These are phyloP conservation scores for Enteromius trimaculatus DNA, from an alignment of 2,797 vertebrate genomes.

Conservation along the genomic window DNA sequence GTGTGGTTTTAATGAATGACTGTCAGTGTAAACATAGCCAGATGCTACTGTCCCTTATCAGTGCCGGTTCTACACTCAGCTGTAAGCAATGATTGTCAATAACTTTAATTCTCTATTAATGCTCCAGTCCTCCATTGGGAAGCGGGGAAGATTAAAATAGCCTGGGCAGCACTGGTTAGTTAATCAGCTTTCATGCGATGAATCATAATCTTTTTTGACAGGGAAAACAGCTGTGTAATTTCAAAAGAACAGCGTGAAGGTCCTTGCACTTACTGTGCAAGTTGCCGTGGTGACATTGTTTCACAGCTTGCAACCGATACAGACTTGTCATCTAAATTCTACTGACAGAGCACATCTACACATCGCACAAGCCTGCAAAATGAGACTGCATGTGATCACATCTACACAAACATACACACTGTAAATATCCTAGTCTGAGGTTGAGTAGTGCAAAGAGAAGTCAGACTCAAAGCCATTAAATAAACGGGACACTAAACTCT, in stretches of 20 bases:
- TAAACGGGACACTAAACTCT: slow-evolving; percentile 43
- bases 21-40: slow-evolving; percentile 29
- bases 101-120: slow-evolving; percentile 55
- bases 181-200: slow-evolving; percentile 60
- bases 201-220: slow-evolving; percentile 59
- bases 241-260: slow-evolving; percentile 57
- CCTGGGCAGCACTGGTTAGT: slow-evolving; percentile 48
- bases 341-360: slow-evolving; percentile 12
- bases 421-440: not conserved
- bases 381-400: slow-evolving; percentile 18
- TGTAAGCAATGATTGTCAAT: slow-evolving; percentile 51
- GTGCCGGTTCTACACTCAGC: slow-evolving; percentile 17
- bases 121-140: slow-evolving; percentile 28
- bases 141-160: slow-evolving; percentile 51
- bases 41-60: slow-evolving; percentile 42
- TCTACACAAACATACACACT: slow-evolving; percentile 5
- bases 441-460: slow-evolving; percentile 8
- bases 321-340: slow-evolving; percentile 44
- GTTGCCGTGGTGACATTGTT: slow-evolving; percentile 49
- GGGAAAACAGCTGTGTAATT: slow-evolving; percentile 61
- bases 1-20: not conserved
- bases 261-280: slow-evolving; percentile 37
- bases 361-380: not conserved
- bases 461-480: slow-evolving; percentile 43
- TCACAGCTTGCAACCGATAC: slow-evolving; percentile 43